Conservation (phyloP, 2,797 vertebrate genomes). For the Uromys caudimaculatus region DNA sequence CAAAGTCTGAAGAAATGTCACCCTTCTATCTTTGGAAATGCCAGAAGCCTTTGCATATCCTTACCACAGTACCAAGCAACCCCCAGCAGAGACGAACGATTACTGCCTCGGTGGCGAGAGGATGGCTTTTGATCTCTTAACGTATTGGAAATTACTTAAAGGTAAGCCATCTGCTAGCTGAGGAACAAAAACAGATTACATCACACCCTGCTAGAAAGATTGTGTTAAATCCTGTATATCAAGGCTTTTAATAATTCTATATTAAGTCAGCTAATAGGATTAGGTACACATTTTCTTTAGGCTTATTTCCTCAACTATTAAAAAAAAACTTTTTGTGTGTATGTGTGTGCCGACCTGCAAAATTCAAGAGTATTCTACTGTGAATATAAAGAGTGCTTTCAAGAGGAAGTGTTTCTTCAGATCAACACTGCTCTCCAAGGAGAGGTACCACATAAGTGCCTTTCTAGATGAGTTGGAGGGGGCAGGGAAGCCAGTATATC, state of each 20-base stretch:
- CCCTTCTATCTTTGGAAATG: conserved; percentile 97
- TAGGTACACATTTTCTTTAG: conserved; percentile 90
- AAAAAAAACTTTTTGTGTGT: conserved; percentile 58
- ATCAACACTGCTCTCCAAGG: conserved; percentile 76
- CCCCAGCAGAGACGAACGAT: conserved; percentile 94
- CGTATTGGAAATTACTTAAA: conserved; percentile 97
- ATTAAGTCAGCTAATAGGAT: conserved; percentile 94
- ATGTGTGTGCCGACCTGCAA: conserved; percentile 82
- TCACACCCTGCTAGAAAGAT: conserved; percentile 93
- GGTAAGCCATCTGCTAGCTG: conserved; percentile 92
- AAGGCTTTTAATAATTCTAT: conserved; percentile 90
- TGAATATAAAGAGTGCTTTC: conserved; percentile 80
- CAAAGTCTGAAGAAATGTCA: conserved; percentile 99
- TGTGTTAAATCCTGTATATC: conserved; percentile 90
- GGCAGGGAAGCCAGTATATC: neutral
- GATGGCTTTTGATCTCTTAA: conserved; percentile 92
- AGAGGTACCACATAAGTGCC: conserved; percentile 29
- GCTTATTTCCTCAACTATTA: conserved; percentile 86
- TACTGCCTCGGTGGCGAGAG: conserved; percentile 89
- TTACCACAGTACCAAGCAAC: conserved; percentile 88
- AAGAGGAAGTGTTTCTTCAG: conserved; percentile 79
- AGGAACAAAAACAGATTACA: conserved; percentile 95
- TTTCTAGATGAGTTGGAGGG: conserved; percentile 30
- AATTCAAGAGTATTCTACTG: conserved; percentile 84
- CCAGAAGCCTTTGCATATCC: conserved; percentile 97